phyloP scores from a whole-genome alignment of 2,888 invertebrate genomes.

The Lasioglossum leucozonium region DNA sequence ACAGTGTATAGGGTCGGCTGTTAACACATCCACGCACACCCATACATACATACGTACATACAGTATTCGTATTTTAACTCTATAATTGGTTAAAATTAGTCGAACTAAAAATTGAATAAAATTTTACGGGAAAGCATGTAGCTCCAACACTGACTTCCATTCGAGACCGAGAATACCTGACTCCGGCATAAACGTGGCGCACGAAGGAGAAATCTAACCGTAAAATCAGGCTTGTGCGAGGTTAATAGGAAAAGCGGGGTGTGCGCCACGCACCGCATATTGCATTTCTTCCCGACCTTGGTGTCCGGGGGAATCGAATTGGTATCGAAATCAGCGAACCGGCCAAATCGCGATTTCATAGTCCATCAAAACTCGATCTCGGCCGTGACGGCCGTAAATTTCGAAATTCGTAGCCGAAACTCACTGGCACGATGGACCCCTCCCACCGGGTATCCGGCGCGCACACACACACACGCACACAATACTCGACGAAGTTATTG shows the following conservation, averaged over 20 bases:
- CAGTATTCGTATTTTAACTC: too few species aligned
- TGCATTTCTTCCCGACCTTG: constrained; percentile 41
- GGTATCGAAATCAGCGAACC: constrained; percentile 33
- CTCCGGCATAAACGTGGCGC: too few species aligned
- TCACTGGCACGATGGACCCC: constrained; percentile 24
- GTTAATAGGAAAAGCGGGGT: neutral
- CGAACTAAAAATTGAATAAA: too few species aligned
- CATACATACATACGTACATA: too few species aligned
- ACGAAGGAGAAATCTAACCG: neutral
- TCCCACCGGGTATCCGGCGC: neutral
- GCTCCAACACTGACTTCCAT: too few species aligned
- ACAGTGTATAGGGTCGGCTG: too few species aligned
- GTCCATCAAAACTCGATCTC: constrained; percentile 69
- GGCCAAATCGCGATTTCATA: constrained; percentile 69
- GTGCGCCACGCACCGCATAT: neutral
- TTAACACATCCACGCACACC: too few species aligned
- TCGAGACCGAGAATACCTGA: too few species aligned
- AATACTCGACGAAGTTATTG: constrained; percentile 59
- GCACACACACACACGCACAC: constrained; percentile 24
- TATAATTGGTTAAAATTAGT: too few species aligned
- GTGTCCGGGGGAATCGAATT: constrained; percentile 28
- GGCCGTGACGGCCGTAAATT: constrained; percentile 63
- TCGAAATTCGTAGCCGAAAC: constrained; percentile 59
- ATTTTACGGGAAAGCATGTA: too few species aligned
- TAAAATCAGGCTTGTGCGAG: neutral